A percentile compares a stretch with the other conserved stretches of the same genome.
Evolutionary conservation across 2,113 vertebrate genomes (phyloP).

Genomic region (Hemiprocne comata): DNA sequence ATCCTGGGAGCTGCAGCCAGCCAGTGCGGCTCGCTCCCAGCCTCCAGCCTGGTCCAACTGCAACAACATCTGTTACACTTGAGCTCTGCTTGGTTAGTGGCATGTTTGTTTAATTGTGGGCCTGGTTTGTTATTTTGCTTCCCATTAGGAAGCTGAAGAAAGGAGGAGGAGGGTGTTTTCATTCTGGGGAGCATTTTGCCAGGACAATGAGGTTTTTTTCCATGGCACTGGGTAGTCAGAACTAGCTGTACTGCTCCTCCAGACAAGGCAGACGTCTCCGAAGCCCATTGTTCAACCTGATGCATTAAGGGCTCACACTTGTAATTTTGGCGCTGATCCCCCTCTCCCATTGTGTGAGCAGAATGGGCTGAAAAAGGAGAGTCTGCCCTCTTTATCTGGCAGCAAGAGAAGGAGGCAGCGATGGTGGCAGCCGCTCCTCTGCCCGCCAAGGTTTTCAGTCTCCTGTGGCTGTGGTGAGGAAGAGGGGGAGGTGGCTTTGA

Average conservation of each 20-base stretch:
- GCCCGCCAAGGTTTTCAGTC: conserved; percentile 22
- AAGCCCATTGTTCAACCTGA: conserved; percentile 76
- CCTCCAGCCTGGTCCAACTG: conserved; percentile 47
- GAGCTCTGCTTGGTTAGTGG: conserved; percentile 61
- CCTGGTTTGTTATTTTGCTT: conserved; percentile 75
- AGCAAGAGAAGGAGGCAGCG: conserved; percentile 57
- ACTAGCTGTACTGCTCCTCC: conserved; percentile 67
- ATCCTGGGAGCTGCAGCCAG: neutral
- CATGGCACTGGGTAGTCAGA: conserved; percentile 67
- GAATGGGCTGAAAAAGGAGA: conserved; percentile 76
- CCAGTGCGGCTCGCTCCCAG: neutral
- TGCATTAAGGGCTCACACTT: conserved; percentile 75
- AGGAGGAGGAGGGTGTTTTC: conserved; percentile 74
- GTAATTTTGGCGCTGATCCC: conserved; percentile 75
- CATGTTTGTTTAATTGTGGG: conserved; percentile 77
- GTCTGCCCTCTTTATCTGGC: conserved; percentile 64
- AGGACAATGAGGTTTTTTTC: conserved; percentile 72
- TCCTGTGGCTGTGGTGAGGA: neutral
- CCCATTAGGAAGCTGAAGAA: conserved; percentile 77
- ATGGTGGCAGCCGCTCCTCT: conserved; percentile 1
- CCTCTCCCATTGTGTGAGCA: conserved; percentile 69
- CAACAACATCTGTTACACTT: conserved; percentile 76
- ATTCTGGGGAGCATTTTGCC: conserved; percentile 63
- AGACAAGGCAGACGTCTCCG: conserved; percentile 68
- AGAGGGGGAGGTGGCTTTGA: neutral